phyloP scores from a whole-genome alignment of 2,113 vertebrate species.

The Loxodonta africana region DNA sequence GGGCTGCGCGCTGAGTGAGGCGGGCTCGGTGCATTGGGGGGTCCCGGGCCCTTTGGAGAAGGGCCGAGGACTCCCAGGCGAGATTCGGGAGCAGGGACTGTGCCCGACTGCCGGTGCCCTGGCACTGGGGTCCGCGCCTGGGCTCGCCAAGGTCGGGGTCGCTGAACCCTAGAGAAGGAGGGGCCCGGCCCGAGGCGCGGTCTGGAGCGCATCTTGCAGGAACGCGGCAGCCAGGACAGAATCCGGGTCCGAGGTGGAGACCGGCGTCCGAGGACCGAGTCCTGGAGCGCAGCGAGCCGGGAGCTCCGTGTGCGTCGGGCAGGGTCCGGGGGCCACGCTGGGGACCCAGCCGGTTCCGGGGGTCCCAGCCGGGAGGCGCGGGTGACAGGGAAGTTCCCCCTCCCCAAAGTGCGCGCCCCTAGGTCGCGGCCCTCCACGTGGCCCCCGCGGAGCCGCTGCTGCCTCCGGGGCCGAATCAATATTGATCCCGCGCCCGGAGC shows the following conservation, averaged over 20 bases:
- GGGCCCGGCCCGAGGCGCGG: background rate
- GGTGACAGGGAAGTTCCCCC: background rate
- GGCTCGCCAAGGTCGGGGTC: background rate
- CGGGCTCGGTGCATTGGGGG: background rate
- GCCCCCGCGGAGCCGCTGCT: background rate
- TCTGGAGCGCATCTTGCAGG: background rate
- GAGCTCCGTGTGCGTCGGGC: slow-evolving; percentile 18
- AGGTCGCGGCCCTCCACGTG: background rate
- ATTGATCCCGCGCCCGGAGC: slow-evolving; percentile 56
- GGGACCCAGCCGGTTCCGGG: background rate
- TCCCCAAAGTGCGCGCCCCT: background rate
- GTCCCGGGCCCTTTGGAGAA: background rate
- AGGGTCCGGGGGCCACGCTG: background rate
- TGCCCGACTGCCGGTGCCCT: background rate
- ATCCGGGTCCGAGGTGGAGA: slow-evolving; percentile 46
- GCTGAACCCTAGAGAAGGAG: background rate
- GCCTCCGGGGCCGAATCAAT: slow-evolving; percentile 4
- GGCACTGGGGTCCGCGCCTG: background rate
- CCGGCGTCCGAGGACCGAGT: slow-evolving; percentile 13
- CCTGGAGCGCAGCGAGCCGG: background rate
- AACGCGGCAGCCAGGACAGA: background rate
- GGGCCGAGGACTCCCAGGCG: background rate
- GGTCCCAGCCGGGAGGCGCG: background rate
- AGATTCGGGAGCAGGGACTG: background rate
- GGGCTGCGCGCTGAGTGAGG: slow-evolving; percentile 74